Evolutionary conservation across 2,113 vertebrate species (phyloP), one percentile per base, ranked within the genome.

Genomic region (Nerophis lumbriciformis): DNA sequence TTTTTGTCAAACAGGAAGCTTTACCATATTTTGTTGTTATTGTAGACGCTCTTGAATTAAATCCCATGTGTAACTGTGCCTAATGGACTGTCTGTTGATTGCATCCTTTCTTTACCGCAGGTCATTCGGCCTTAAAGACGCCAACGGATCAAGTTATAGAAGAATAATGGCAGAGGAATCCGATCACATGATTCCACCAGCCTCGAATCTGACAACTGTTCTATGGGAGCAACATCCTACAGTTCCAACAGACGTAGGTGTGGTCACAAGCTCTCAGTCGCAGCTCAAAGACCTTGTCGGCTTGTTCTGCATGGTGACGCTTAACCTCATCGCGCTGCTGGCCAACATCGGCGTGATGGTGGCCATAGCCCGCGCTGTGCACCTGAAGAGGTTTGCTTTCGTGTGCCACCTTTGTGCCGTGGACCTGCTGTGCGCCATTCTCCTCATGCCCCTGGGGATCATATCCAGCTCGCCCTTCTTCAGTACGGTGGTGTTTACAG

Each of bases 361-460:
- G 0, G 92, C 94, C 61, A 92, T 98, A 28, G 85, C 93, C 47
- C 94, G 92, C 42, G 93, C 93, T 0, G 91, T 94, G 0, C 92
- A 93, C 50, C 84, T 96, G 60, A 91, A 90, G 54, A 93, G 94
- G 66, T 94, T 94, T 39, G 90, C 93, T 37, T 95, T 96, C 0
- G 94, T 97, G 69, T 91, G 91, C 65, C 96, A 98, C 71, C 92
- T 98, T 39, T 98, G 95, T 2, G 77, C 89, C 0, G 95, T 97
- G 4, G 94, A 96, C 75, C 88, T 98, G 65, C 78, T 98, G 66
- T 95, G 94, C 0, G 94, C 96, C 60, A 89, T 94, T 69, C 93
- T 95, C 56, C 91, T 98, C 76, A 94, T 98, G 95, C 96, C 96
- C 0, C 59, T 97, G 67, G 93, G 93, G 44, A 92, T 98, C 64